Conservation (phyloP, 2,888 invertebrate species). For the Mylabris sibirica region DNA sequence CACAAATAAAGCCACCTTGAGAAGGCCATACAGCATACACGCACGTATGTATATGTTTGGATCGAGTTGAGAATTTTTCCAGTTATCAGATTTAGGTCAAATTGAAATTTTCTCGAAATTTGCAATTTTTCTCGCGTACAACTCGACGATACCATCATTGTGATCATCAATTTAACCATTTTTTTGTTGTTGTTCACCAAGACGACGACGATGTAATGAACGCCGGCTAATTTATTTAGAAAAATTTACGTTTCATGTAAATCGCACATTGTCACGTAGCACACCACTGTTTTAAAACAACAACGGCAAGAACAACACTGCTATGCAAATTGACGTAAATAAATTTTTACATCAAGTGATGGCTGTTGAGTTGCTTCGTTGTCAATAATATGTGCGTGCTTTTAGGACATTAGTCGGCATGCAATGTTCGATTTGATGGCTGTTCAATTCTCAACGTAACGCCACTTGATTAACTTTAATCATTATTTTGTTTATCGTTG, state of each 20-base stretch:
- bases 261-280: slow-evolving; percentile 19
- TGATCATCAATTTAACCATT: background rate
- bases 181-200: background rate
- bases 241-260: slow-evolving; percentile 15
- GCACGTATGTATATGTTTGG: slow-evolving; percentile 12
- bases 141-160: background rate
- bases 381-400: slow-evolving; percentile 46
- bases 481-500: slow-evolving; percentile 36
- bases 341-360: slow-evolving; percentile 18
- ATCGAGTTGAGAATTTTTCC: background rate
- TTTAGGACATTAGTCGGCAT: slow-evolving; percentile 50
- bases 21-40: slow-evolving; percentile 31
- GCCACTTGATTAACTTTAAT: slow-evolving; percentile 53
- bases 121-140: too few relatives aligned
- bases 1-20: slow-evolving; percentile 28
- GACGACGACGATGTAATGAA: slow-evolving; percentile 14
- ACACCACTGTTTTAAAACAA: slow-evolving; percentile 18
- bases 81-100: slow-evolving; percentile 13
- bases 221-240: slow-evolving; percentile 2
- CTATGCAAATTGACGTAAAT: slow-evolving; percentile 16
- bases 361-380: background rate
- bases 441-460: slow-evolving; percentile 52
- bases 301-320: slow-evolving; percentile 6
- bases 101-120: too few relatives aligned
- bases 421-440: slow-evolving; percentile 47